Conservation (phyloP, 2,888 invertebrate species). For the Chesias legatella region DNA sequence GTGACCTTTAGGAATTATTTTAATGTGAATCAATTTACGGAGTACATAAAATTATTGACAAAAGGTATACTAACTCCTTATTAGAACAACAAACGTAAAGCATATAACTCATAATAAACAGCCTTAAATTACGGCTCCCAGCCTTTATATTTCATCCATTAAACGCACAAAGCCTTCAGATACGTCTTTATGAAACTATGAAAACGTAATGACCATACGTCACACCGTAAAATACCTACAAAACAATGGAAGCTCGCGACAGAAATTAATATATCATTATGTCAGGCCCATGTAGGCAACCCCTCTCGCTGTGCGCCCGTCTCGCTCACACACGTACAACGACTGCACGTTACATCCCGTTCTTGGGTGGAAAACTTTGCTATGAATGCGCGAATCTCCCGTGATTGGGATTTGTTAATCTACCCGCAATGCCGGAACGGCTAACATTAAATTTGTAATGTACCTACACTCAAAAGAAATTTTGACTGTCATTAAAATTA, state of each 20-base stretch:
- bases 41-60: no score
- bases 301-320: conserved; percentile 39
- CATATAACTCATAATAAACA: conserved; percentile 34
- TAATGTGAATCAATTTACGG: no score
- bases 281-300: conserved; percentile 70
- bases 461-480: conserved; percentile 25
- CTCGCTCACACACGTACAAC: conserved; percentile 31
- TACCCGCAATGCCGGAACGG: conserved; percentile 52
- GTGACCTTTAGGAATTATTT: no score
- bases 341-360: conserved; percentile 31
- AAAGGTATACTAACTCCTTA: no score
- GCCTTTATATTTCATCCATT: conserved; percentile 59
- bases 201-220: conserved; percentile 79
- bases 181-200: conserved; percentile 76
- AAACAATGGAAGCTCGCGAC: conserved; percentile 75
- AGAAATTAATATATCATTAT: conserved; percentile 81
- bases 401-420: conserved; percentile 77
- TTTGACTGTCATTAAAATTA: no score
- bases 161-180: conserved; percentile 64
- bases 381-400: conserved; percentile 67
- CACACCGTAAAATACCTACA: conserved; percentile 76
- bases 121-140: conserved; percentile 56
- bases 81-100: conserved; percentile 16
- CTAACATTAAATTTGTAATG: conserved; percentile 69
- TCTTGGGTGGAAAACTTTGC: conserved; percentile 62